Evolutionary conservation across 1,140 invertebrate genomes (phyloP).

Genomic region (Microvelia longipes): DNA sequence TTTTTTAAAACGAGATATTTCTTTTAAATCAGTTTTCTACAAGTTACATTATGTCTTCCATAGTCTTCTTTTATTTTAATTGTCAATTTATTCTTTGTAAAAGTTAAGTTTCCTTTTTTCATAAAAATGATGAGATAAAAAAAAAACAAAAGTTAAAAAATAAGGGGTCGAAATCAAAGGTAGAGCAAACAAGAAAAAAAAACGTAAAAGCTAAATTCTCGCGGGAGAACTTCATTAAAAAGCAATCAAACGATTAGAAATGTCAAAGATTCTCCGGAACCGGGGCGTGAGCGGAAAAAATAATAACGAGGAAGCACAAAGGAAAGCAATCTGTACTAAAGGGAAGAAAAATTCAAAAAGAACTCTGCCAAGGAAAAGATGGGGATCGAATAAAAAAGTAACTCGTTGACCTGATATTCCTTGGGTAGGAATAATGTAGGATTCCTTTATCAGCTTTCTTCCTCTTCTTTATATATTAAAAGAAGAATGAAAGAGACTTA

Average conservation of each 20-base stretch:
- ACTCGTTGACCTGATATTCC: neutral
- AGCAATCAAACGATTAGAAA: neutral
- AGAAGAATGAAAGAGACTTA: neutral
- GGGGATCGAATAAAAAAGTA: conserved; percentile 3
- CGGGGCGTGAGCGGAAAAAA: neutral
- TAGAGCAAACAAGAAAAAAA: neutral
- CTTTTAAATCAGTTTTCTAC: no score
- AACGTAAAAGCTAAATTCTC: neutral
- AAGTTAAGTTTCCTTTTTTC: neutral
- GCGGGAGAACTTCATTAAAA: neutral
- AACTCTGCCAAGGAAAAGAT: neutral
- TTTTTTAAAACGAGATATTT: no score
- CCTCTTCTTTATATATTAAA: neutral
- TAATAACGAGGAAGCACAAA: neutral
- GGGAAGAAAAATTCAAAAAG: neutral
- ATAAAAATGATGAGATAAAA: neutral
- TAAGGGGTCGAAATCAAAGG: neutral
- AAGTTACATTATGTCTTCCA: no score
- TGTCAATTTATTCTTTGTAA: neutral
- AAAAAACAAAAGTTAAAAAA: neutral
- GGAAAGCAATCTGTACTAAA: neutral
- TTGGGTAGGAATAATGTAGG: neutral
- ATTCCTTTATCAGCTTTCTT: neutral
- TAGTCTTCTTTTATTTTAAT: no score
- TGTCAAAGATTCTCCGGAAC: neutral